Evolutionary conservation across 2,797 vertebrate species (phyloP).

Genomic region (Lindbergichthys nudifrons): DNA sequence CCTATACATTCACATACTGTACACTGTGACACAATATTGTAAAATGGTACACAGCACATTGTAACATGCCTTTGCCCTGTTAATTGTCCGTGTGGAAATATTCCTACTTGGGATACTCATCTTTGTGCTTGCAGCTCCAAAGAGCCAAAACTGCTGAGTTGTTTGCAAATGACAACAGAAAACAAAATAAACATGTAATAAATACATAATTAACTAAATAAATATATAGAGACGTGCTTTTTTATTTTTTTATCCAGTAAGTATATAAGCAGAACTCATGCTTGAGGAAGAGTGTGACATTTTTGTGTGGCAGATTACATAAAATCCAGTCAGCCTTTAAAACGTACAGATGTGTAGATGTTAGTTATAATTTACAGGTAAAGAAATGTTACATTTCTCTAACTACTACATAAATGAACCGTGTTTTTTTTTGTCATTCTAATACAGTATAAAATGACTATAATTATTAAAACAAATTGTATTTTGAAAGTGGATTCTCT

Average conservation of each 20-base stretch:
- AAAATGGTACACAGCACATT: conserved; percentile 57
- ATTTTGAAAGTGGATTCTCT: conserved; percentile 67
- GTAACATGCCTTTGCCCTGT: conserved; percentile 54
- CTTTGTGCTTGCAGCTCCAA: conserved; percentile 60
- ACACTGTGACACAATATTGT: conserved; percentile 69
- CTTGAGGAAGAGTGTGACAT: conserved; percentile 50
- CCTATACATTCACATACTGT: conserved; percentile 77
- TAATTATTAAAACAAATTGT: conserved; percentile 68
- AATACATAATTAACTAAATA: conserved; percentile 82
- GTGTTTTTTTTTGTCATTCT: conserved; percentile 57
- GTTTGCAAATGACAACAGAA: conserved; percentile 51
- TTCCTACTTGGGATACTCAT: conserved; percentile 26
- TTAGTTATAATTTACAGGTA: conserved; percentile 77
- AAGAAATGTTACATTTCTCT: conserved; percentile 68
- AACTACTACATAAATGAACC: conserved; percentile 71
- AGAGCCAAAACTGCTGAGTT: conserved; percentile 46
- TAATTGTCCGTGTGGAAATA: conserved; percentile 44
- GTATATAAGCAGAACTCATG: conserved; percentile 66
- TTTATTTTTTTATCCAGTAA: conserved; percentile 58
- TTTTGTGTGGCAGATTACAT: conserved; percentile 49
- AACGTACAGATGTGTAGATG: conserved; percentile 64
- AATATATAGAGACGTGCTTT: conserved; percentile 67
- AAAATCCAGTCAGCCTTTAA: conserved; percentile 55
- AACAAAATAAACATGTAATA: conserved; percentile 73
- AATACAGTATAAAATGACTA: conserved; percentile 71